phyloP scores from a whole-genome alignment of 2,888 invertebrate genomes.

The Hirtodrosophila histrioides region DNA sequence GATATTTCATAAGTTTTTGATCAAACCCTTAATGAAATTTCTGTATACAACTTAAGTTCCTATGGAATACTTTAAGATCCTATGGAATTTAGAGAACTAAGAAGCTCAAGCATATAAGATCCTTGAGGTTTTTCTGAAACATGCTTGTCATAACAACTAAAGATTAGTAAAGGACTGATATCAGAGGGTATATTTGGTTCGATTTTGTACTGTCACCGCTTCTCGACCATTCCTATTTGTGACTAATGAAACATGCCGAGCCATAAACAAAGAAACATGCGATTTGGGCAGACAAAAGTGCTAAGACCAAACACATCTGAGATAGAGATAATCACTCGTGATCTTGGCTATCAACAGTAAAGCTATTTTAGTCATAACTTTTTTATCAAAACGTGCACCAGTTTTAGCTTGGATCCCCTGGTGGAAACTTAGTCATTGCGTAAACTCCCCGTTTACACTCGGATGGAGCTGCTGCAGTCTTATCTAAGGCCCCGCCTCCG shows the following conservation, averaged over 20 bases:
- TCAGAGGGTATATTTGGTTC: slow-evolving; percentile 21
- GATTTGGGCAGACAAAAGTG: slow-evolving; percentile 21
- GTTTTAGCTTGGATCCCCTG: not conserved
- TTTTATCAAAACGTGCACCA: slow-evolving; percentile 2
- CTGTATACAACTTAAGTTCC: no score
- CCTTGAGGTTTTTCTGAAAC: no score
- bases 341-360: slow-evolving; percentile 25
- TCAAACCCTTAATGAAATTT: no score
- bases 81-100: no score
- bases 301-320: slow-evolving; percentile 7
- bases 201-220: not conserved
- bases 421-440: slow-evolving; percentile 56
- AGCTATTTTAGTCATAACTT: slow-evolving; percentile 10
- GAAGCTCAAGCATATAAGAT: no score
- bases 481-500: slow-evolving; percentile 35
- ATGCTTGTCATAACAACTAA: not conserved
- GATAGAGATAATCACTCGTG: slow-evolving; percentile 37
- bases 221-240: slow-evolving; percentile 14
- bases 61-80: no score
- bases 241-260: not conserved
- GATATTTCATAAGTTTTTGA: no score
- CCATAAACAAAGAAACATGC: slow-evolving; percentile 20
- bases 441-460: slow-evolving; percentile 35
- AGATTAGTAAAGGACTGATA: not conserved
- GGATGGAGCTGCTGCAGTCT: slow-evolving; percentile 53